These are phyloP conservation scores for Ariopsis seemanni DNA, from an alignment of 2,113 vertebrate genomes.

Conservation along the genomic window DNA sequence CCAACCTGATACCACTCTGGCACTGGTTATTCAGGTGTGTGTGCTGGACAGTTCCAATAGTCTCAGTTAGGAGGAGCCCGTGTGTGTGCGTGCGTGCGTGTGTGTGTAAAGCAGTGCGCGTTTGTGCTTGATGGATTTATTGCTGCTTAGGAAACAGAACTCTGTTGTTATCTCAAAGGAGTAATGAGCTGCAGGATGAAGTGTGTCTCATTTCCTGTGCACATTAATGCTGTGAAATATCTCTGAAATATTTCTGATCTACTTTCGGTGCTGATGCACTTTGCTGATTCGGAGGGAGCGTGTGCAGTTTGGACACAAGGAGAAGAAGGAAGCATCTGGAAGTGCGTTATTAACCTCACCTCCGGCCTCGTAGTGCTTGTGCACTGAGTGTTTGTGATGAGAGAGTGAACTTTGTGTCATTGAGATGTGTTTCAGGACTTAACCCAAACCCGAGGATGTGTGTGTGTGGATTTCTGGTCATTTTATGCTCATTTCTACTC, in stretches of 20 bases:
- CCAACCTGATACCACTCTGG: background rate
- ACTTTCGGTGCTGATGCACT: background rate
- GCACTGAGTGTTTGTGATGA: background rate
- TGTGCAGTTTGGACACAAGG: background rate
- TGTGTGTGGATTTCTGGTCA: slow-evolving; percentile 35
- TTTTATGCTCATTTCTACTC: slow-evolving; percentile 68
- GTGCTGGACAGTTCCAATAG: slow-evolving; percentile 49
- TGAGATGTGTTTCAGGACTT: slow-evolving; percentile 54
- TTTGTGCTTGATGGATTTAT: background rate
- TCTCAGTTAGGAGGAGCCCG: slow-evolving; percentile 52
- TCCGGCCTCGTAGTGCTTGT: background rate
- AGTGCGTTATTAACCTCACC: background rate
- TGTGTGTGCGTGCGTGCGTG: background rate
- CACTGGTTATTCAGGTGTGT: slow-evolving; percentile 24
- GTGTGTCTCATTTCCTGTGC: background rate
- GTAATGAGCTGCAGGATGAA: too few species aligned
- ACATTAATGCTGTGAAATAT: background rate
- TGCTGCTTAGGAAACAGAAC: slow-evolving; percentile 8
- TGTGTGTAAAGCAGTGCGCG: background rate
- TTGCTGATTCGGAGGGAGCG: background rate
- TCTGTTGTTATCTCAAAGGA: background rate
- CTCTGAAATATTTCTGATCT: background rate
- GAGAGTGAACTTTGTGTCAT: slow-evolving; percentile 4
- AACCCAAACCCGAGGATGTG: slow-evolving; percentile 44
- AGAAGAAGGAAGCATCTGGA: background rate